These are phyloP conservation scores for Petroica traversi DNA, from an alignment of 2,113 vertebrate genomes.

Conservation along the genomic window DNA sequence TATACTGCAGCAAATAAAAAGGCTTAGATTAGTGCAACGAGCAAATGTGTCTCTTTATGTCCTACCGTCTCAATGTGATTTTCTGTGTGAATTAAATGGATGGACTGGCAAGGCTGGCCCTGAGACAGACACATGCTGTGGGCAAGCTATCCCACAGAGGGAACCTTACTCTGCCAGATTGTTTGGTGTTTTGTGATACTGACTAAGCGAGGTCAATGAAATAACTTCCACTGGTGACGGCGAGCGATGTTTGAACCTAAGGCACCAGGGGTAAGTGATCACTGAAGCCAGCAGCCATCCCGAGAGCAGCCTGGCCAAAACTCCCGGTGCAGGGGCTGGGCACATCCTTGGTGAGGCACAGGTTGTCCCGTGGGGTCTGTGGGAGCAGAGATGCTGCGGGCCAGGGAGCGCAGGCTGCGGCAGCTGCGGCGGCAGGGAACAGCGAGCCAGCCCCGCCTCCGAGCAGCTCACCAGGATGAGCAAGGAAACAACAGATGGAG, in stretches of 20 bases:
- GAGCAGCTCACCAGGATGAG: neutral
- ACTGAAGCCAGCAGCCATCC: neutral
- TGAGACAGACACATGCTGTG: constrained; percentile 27
- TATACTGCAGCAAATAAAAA: constrained; percentile 35
- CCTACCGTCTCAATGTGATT: constrained; percentile 15
- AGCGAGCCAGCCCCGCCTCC: neutral
- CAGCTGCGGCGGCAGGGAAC: neutral
- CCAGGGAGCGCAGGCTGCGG: neutral
- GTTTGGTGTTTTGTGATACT: neutral
- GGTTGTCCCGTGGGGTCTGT: rapidly evolving
- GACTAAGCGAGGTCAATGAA: neutral
- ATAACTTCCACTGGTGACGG: neutral
- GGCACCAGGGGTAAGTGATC: neutral
- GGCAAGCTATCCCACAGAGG: neutral
- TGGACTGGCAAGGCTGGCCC: constrained; percentile 19
- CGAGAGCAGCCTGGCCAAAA: neutral
- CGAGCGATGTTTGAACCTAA: neutral
- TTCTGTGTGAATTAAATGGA: constrained; percentile 50
- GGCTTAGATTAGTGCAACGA: neutral
- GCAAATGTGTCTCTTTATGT: constrained; percentile 16
- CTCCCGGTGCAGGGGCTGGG: rapidly evolving
- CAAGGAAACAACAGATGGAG: constrained; percentile 45
- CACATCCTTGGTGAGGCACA: rapidly evolving
- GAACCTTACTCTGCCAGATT: neutral
- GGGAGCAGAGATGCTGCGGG: neutral